Conservation (phyloP, 2,888 invertebrate genomes). For the Agonum fuliginosum region DNA sequence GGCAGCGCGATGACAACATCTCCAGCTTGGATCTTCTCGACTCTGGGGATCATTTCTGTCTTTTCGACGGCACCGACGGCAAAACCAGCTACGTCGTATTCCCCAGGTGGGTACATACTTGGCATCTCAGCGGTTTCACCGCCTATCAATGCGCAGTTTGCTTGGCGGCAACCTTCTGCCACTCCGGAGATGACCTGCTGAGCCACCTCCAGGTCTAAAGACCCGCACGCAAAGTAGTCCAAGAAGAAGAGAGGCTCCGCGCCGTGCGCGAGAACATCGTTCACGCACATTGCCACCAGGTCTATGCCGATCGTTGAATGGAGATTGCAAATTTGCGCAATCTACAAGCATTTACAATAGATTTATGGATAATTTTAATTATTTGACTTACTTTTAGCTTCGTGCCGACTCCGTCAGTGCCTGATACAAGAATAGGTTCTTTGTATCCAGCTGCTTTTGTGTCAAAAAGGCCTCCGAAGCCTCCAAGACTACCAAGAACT, state of each 20-base stretch:
- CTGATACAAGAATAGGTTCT: constrained; percentile 93
- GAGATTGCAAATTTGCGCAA: constrained; percentile 86
- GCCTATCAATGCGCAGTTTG: constrained; percentile 91
- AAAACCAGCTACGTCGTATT: constrained; percentile 97
- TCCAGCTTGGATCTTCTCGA: constrained; percentile 79
- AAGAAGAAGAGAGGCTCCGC: constrained; percentile 97
- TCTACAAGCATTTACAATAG: constrained; percentile 76
- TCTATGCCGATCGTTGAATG: constrained; percentile 94
- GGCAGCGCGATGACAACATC: constrained; percentile 91
- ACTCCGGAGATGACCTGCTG: constrained; percentile 89
- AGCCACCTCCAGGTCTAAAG: constrained; percentile 85
- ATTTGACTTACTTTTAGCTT: constrained; percentile 89
- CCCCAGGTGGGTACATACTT: constrained; percentile 88
- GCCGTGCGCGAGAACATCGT: constrained; percentile 95
- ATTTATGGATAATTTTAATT: neutral
- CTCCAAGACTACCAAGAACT: constrained; percentile 88
- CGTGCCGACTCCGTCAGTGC: constrained; percentile 97
- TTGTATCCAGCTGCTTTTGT: constrained; percentile 81
- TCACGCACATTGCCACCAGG: constrained; percentile 98
- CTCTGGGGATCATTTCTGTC: constrained; percentile 81
- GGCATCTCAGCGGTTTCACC: constrained; percentile 99
- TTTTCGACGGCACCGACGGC: constrained; percentile 94
- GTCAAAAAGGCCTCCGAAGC: constrained; percentile 96
- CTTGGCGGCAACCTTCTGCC: constrained; percentile 88
- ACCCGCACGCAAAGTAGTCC: constrained; percentile 96